Percentiles rank a stretch among this genome's conserved stretches.
Conservation (phyloP, 2,113 vertebrate species). For the Pelvicachromis taeniatus region DNA sequence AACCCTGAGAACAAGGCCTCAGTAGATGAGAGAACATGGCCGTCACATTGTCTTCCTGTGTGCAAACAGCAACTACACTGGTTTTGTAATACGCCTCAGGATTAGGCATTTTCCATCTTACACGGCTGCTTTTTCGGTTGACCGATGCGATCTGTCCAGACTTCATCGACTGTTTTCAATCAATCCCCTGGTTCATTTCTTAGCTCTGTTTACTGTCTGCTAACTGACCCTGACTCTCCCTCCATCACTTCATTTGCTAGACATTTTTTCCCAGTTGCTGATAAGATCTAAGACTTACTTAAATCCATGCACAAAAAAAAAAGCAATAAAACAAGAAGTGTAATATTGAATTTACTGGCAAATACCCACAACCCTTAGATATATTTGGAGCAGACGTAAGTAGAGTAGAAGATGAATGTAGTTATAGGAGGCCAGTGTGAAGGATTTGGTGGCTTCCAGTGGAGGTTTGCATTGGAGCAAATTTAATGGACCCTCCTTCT, state of each 20-base stretch:
- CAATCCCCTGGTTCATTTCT: not conserved
- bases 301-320: not conserved
- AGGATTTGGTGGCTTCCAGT: not conserved
- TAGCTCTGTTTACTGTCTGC: not conserved
- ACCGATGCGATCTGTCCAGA: not conserved
- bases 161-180: not conserved
- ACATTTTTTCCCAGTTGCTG: not conserved
- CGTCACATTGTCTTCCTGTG: slow-evolving; percentile 43
- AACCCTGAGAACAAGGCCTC: slow-evolving; percentile 66
- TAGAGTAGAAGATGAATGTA: not conserved
- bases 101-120: slow-evolving; percentile 31
- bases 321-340: not conserved
- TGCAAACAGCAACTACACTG: slow-evolving; percentile 38
- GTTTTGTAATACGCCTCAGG: slow-evolving; percentile 35
- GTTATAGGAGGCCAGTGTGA: not conserved
- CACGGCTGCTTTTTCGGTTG: slow-evolving; percentile 4
- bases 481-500: not conserved
- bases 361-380: not conserved
- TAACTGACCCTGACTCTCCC: not conserved
- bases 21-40: slow-evolving; percentile 65
- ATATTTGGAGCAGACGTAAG: not conserved
- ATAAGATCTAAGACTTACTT: not conserved
- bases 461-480: not conserved
- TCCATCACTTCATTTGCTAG: not conserved
- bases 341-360: not conserved